Conservation (phyloP, 2,113 vertebrate species). For the Gasterosteus nipponicus region DNA sequence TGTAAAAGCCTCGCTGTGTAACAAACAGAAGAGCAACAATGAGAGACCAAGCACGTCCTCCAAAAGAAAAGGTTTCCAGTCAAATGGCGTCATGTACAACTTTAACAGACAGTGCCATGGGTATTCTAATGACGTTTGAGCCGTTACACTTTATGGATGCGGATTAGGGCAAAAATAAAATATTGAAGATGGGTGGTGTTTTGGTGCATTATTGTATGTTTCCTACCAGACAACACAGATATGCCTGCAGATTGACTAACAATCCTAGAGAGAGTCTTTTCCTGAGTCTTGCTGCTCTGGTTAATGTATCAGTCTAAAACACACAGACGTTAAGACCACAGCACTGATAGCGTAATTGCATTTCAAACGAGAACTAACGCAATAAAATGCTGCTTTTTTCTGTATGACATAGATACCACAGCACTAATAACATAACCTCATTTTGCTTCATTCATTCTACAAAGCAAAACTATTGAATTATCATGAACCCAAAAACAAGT, state of each 20-base stretch:
- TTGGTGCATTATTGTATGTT: constrained; percentile 16
- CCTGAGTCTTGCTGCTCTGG: constrained; percentile 63
- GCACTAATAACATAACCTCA: constrained; percentile 73
- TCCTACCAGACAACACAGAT: constrained; percentile 43
- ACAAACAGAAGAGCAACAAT: neutral
- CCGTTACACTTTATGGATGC: neutral
- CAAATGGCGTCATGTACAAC: neutral
- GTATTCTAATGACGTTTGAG: neutral
- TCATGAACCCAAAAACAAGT: constrained; percentile 69
- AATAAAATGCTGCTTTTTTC: constrained; percentile 73
- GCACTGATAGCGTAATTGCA: constrained; percentile 74
- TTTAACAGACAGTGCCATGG: neutral
- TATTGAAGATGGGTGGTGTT: constrained; percentile 7
- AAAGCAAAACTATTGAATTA: constrained; percentile 74
- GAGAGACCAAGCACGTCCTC: neutral
- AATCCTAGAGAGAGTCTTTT: constrained; percentile 66
- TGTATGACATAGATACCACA: constrained; percentile 76
- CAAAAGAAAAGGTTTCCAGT: neutral
- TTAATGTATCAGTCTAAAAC: constrained; percentile 72
- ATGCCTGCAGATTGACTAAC: constrained; percentile 57
- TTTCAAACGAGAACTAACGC: constrained; percentile 74
- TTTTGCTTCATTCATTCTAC: constrained; percentile 75
- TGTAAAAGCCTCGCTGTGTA: neutral
- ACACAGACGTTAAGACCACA: constrained; percentile 73
- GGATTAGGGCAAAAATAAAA: neutral